Conservation (phyloP, 1,140 invertebrate species). For the Neodiprion pinetum region DNA sequence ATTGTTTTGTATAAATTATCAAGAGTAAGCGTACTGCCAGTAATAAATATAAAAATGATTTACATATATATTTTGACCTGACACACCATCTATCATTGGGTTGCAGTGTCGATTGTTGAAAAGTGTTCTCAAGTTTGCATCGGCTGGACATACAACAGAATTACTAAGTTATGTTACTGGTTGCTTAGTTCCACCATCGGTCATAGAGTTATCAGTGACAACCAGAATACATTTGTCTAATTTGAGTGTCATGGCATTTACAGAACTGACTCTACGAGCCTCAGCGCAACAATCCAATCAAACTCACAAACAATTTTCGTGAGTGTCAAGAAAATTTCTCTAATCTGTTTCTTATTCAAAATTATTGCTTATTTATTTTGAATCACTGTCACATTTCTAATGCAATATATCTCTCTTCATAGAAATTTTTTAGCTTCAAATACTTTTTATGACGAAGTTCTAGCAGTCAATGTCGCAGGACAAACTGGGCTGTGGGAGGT, state of each 20-base stretch:
- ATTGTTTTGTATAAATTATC: slow-evolving; percentile 76
- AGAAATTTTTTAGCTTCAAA: slow-evolving; percentile 74
- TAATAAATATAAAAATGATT: slow-evolving; percentile 4
- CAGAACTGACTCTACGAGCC: slow-evolving; percentile 67
- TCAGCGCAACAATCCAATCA: slow-evolving; percentile 44
- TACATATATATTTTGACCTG: slow-evolving; percentile 30
- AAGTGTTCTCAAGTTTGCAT: slow-evolving; percentile 76
- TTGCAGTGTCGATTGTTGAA: slow-evolving; percentile 71
- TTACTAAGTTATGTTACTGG: slow-evolving; percentile 70
- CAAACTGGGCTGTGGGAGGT: slow-evolving; percentile 70
- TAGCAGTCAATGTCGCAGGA: slow-evolving; percentile 70
- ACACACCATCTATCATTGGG: slow-evolving; percentile 17
- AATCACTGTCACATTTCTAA: not conserved
- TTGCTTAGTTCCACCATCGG: slow-evolving; percentile 63
- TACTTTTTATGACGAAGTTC: slow-evolving; percentile 73
- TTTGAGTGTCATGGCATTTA: slow-evolving; percentile 72
- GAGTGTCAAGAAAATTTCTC: slow-evolving; percentile 37
- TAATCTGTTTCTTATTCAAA: not conserved
- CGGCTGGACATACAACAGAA: slow-evolving; percentile 73
- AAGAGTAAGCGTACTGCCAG: slow-evolving; percentile 60
- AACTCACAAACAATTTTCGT: slow-evolving; percentile 67
- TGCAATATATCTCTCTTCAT: slow-evolving; percentile 29
- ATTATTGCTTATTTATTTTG: slow-evolving; percentile 12
- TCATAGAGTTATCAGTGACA: slow-evolving; percentile 65
- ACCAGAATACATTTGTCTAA: slow-evolving; percentile 75